Base-by-base conservation (phyloP, 2,888 invertebrate genomes). In the Cephus pygmeus region DNA sequence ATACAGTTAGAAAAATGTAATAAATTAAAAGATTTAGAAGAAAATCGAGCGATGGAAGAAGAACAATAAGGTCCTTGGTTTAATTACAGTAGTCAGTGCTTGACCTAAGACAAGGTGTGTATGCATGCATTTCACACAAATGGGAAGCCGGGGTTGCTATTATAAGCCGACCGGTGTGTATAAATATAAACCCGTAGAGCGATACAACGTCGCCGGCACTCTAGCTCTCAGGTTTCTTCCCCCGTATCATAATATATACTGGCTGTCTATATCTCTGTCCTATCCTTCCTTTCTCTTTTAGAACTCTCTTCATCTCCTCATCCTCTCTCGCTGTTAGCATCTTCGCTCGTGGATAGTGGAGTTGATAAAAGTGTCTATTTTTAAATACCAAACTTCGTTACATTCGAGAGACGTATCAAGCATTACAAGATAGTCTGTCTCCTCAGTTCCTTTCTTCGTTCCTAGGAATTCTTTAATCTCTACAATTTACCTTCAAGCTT, bases 211-310 rank as follows among this genome's bases (percentile, higher is more conserved):
- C 80, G 75, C 81, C 81, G 85, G 86, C 83, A 82, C 77, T 85
- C 83, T 81, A 84, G 83, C 86, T 90, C 90, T 90, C 90, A 84
- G 86, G 89, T 90, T 90, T 90, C 90, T 87, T 87, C 84, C 87
- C 82, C 82, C 86, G 85, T 89, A 84, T 87, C 89, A 88, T 85
- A 87, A 88, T 89, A 87, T 86, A 84, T 86, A 84, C 86, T 81
- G 77, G 84, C 81, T 56, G 56, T 23, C 56, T 23, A 81, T 79
- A 75, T 75, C 80, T 75, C 77, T 80, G 69, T 73, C 79, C 84
- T 80, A 75, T 23, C 79, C 79, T 83, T 83, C 83, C 80, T 77
- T 79, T 81, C 80, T 83, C 81, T 84, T 56, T 23, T 56, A 56
- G 23, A 56, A 56, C 56, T 56, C 56, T 23, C 23, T 56, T 23